Evolutionary conservation across 92 coral and sea anemone species (phyloP), one percentile per base, ranked within the genome.

Genomic region (Paragorgia papillata): DNA sequence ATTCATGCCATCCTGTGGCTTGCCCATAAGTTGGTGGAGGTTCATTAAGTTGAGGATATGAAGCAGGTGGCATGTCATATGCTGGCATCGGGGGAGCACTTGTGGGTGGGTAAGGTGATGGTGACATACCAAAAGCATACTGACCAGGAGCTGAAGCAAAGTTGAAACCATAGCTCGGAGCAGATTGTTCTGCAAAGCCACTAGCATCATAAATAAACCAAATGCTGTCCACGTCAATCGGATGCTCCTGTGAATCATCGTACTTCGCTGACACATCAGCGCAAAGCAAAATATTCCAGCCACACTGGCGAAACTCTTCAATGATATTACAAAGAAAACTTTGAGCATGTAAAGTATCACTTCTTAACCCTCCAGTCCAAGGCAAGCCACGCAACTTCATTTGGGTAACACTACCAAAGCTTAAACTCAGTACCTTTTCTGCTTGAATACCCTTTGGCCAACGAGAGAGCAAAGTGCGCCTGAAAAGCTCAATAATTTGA

Each of bases 211-310:
- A 70, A 12, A 69, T 66, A 37, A 88, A 88, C 79, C 85, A 88
- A 68, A 70, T 46, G 66, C 92, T 88, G 59, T 88, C 62, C 28
- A 88, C 89, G 77, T 88, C 92, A 2, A 85, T 37, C 22, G 92
- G 82, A 55, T 82, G 81, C 31, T 83, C 77, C 25, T 84, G 85
- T 0, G 66, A 85, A 20, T 90, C 84, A 0, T 83, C 78, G 75
- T 70, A 90, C 75, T 82, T 90, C 18, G 91, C 91, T 0, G 96
- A 90, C 14, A 90, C 79, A 79, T 90, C 96, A 25, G 85, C 87
- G 21, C 28, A 12, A 56, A 56, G 62, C 2, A 56, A 8, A 3
- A 21, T 29, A 2, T 21, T 86, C 90, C 90, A 86, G 1, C 89
- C 87, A 33, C 68, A 41, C 0, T 50, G 40, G 6, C 50, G n/a